Evolutionary conservation across 2,113 vertebrate genomes (phyloP).

Genomic region (Protobothrops flavoviridis): DNA sequence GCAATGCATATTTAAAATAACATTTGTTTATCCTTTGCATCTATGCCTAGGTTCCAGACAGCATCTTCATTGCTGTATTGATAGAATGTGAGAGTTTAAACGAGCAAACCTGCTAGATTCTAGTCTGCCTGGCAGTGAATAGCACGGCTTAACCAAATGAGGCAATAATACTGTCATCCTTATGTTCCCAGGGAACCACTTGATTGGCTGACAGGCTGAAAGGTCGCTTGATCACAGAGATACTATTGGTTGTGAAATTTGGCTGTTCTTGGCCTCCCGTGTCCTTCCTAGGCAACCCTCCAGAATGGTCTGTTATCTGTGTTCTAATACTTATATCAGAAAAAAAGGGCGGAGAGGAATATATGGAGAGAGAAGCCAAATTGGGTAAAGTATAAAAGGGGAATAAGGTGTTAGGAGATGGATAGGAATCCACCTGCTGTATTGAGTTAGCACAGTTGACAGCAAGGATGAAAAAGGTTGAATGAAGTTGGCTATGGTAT

Average conservation of each 20-base stretch:
- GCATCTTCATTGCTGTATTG: not conserved
- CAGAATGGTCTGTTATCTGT: not conserved
- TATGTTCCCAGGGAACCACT: not conserved
- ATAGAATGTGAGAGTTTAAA: not conserved
- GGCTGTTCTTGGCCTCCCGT: constrained; percentile 6
- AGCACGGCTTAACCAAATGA: not conserved
- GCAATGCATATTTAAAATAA: not conserved
- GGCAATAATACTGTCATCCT: not conserved
- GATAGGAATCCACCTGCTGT: not conserved
- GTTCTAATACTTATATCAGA: not conserved
- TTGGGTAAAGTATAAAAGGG: not conserved
- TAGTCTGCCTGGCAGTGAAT: not conserved
- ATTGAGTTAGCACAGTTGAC: constrained; percentile 13
- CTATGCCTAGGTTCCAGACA: not conserved
- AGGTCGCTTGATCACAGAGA: not conserved
- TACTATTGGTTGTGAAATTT: not conserved
- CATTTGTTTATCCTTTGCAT: not conserved
- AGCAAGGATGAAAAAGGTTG: not conserved
- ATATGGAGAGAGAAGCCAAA: not conserved
- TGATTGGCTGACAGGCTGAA: constrained; percentile 4
- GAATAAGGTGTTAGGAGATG: not conserved
- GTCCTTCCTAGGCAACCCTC: constrained; percentile 13
- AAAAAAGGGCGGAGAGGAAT: not conserved
- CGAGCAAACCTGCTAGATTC: not conserved
- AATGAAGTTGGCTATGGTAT: not conserved